Evolutionary conservation across 2,113 vertebrate genomes (phyloP).

Genomic region (Xyliphius kryptos): DNA sequence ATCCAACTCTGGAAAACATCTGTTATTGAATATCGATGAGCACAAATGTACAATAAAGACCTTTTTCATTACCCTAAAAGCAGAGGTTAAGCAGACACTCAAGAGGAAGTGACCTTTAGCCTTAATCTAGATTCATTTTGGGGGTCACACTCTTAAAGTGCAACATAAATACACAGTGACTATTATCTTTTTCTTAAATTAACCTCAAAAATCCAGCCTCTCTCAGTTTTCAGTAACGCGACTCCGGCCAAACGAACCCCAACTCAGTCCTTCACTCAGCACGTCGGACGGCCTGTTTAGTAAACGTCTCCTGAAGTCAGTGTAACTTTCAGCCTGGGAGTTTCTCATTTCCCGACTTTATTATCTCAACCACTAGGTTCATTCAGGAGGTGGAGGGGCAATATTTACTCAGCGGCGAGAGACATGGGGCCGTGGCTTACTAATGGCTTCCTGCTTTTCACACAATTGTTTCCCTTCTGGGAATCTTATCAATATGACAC

Average conservation of each 20-base stretch:
- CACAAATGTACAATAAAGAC: too few relatives aligned
- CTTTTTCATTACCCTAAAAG: too few relatives aligned
- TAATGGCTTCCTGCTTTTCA: conserved; percentile 72
- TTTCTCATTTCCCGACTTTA: conserved; percentile 57
- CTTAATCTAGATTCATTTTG: too few relatives aligned
- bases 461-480: conserved; percentile 69
- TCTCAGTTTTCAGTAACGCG: conserved; percentile 7
- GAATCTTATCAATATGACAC: conserved; percentile 54
- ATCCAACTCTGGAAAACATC: too few relatives aligned
- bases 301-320: conserved; percentile 43
- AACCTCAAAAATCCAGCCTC: not conserved
- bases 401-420: conserved; percentile 62
- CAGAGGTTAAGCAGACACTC: too few relatives aligned
- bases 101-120: too few relatives aligned
- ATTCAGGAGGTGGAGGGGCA: conserved; percentile 39
- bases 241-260: not conserved
- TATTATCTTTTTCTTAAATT: conserved; percentile 1
- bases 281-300: conserved; percentile 33
- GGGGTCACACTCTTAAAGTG: not conserved
- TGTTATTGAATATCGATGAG: too few relatives aligned
- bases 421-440: conserved; percentile 58
- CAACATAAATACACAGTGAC: conserved; percentile 34
- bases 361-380: conserved; percentile 53
- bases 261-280: not conserved
- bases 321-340: conserved; percentile 42